Percentiles rank a stretch among this genome's conserved stretches.
These are phyloP conservation scores for Mesitornis unicolor DNA, from an alignment of 2,113 vertebrate species.

Conservation along the genomic window DNA sequence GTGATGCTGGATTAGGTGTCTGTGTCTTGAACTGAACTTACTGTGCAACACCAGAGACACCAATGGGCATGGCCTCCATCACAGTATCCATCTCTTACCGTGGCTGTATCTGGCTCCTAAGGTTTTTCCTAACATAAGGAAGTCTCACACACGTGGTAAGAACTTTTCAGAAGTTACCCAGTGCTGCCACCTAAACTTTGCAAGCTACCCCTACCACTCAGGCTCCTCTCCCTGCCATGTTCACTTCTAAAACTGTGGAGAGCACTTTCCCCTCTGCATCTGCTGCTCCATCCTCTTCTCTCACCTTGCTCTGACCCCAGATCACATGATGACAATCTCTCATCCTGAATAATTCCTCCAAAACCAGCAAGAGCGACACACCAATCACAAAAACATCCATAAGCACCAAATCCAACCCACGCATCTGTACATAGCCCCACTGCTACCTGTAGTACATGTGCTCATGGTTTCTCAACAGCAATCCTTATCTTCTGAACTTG, in stretches of 20 bases:
- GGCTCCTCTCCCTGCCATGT: neutral
- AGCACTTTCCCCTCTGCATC: neutral
- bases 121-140: neutral
- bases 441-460: rapidly evolving
- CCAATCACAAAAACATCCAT: neutral
- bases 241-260: neutral
- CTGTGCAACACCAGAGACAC: neutral
- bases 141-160: rapidly evolving
- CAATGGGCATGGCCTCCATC: rapidly evolving
- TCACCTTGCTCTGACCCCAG: neutral
- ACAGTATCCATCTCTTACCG: neutral
- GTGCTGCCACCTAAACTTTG: neutral
- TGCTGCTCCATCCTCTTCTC: neutral
- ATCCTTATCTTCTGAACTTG: neutral
- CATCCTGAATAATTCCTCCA: neutral
- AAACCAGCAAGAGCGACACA: neutral
- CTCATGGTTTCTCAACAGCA: neutral
- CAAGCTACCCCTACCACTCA: neutral
- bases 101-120: neutral
- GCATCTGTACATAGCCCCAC: neutral
- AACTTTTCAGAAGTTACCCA: neutral
- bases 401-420: neutral
- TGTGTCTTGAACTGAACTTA: neutral
- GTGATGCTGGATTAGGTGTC: neutral
- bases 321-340: neutral